These are phyloP conservation scores for Drosophila kanapiae DNA, from an alignment of 1,140 invertebrate genomes.

Conservation along the genomic window DNA sequence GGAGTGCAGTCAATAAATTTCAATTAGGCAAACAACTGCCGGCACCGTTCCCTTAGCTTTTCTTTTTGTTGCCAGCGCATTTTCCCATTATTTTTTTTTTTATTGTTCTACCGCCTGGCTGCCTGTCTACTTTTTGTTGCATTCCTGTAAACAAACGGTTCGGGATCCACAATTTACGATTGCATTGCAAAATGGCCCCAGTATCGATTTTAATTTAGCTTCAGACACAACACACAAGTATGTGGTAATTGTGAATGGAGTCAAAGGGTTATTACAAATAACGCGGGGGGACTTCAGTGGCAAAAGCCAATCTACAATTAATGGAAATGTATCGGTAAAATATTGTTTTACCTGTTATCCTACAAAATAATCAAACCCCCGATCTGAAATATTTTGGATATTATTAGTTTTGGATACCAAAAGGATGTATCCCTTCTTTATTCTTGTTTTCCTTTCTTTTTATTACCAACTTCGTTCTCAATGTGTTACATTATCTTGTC, in stretches of 20 bases:
- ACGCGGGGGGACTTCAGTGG: neutral
- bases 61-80: conserved; percentile 17
- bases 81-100: conserved; percentile 29
- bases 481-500: neutral
- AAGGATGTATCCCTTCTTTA: no score
- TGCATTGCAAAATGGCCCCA: conserved; percentile 10
- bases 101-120: conserved; percentile 20
- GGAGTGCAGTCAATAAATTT: conserved; percentile 74
- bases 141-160: conserved; percentile 26
- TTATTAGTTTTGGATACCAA: no score
- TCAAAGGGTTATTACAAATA: conserved; percentile 4
- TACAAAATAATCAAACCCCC: no score
- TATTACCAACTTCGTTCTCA: no score
- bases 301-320: neutral
- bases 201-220: conserved; percentile 34
- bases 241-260: conserved; percentile 14
- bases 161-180: conserved; percentile 33
- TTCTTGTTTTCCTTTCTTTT: no score
- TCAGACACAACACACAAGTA: conserved; percentile 9
- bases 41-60: conserved; percentile 27
- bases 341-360: no score
- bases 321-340: neutral
- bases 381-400: no score
- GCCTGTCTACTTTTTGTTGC: conserved; percentile 27
- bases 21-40: conserved; percentile 63